A percentile compares a stretch with the other conserved stretches of the same genome.
These are phyloP conservation scores for Nomada ferruginata DNA, from an alignment of 2,888 invertebrate species.

Conservation along the genomic window DNA sequence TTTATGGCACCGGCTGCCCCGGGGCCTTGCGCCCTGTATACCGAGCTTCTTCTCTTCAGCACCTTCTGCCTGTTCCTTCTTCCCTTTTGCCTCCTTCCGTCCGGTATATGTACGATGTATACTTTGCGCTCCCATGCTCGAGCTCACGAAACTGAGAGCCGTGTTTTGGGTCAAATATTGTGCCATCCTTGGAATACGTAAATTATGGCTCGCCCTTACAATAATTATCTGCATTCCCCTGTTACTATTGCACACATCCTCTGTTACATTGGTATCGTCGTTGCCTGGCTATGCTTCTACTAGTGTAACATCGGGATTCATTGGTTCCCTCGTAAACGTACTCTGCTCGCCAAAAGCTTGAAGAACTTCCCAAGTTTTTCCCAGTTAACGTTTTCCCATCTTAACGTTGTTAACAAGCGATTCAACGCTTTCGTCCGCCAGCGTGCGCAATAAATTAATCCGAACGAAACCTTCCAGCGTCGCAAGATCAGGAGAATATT, in stretches of 20 bases:
- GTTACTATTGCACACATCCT: no score
- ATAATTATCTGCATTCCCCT: no score
- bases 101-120: background rate
- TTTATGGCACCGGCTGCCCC: slow-evolving; percentile 78
- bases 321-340: no score
- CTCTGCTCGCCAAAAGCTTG: no score
- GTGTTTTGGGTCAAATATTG: background rate
- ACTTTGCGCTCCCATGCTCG: background rate
- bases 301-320: background rate
- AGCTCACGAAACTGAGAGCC: background rate
- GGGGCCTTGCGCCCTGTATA: slow-evolving; percentile 63
- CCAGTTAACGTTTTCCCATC: no score
- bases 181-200: background rate
- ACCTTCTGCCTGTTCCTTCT: slow-evolving; percentile 49
- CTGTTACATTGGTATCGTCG: no score
- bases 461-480: no score
- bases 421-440: no score
- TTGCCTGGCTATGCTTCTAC: background rate
- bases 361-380: no score
- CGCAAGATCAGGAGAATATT: no score
- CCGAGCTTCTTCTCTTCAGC: slow-evolving; percentile 65
- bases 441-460: no score
- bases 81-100: slow-evolving; percentile 14
- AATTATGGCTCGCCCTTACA: background rate
- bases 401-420: no score